A percentile compares a stretch with the other conserved stretches of the same genome.
Evolutionary conservation across 2,888 invertebrate genomes (phyloP).

Genomic region (Acrobasis suavella): DNA sequence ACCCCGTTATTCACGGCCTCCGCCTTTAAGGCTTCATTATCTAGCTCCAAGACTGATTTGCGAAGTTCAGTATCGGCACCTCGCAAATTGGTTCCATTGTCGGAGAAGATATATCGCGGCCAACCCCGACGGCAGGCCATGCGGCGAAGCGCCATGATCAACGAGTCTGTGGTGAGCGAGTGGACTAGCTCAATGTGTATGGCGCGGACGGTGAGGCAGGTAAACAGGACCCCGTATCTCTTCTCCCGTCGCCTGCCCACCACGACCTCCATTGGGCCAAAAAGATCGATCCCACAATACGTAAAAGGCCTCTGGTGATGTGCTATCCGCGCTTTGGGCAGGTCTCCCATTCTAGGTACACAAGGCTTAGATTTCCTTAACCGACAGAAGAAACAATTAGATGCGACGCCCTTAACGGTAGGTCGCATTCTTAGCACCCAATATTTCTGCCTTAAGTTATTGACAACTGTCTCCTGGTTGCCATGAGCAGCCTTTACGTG

Average conservation of each 20-base stretch:
- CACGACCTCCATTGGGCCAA: neutral
- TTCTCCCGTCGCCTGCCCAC: conserved; percentile 1
- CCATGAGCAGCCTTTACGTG: neutral
- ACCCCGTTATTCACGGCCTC: neutral
- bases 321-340: neutral
- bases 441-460: neutral
- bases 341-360: neutral
- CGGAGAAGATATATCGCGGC: neutral
- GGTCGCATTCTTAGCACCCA: neutral
- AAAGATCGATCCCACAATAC: neutral
- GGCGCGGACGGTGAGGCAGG: neutral
- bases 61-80: too few species aligned
- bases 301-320: neutral
- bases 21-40: too few species aligned
- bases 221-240: neutral
- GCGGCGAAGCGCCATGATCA: conserved; percentile 22
- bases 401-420: neutral
- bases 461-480: neutral
- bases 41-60: too few species aligned
- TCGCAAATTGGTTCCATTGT: too few species aligned
- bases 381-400: neutral
- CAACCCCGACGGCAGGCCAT: conserved; percentile 21
- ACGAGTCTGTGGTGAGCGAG: neutral
- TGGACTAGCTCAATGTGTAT: conserved; percentile 11
- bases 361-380: neutral